phyloP scores from a whole-genome alignment of 2,113 vertebrate genomes.

The Pterocles orientalis region DNA sequence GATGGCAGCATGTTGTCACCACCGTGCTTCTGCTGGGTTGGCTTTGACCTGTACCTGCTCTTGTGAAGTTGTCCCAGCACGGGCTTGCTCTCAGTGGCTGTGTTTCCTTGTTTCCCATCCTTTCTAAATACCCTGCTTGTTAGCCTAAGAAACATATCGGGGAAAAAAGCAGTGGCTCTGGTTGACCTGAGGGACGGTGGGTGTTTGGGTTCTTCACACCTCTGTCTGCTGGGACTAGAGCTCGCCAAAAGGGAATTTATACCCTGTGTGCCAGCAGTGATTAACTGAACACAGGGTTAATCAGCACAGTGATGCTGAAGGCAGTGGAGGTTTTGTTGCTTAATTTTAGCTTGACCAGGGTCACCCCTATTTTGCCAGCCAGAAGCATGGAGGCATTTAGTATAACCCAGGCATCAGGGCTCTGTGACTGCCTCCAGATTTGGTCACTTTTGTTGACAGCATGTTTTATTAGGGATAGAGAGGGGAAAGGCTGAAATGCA shows the following conservation, averaged over 20 bases:
- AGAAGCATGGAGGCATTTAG: background rate
- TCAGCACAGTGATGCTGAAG: background rate
- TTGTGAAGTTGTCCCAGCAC: fast-evolving
- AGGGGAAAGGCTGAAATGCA: background rate
- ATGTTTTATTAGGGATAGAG: background rate
- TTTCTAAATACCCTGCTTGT: background rate
- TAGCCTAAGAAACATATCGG: background rate
- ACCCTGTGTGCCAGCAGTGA: background rate
- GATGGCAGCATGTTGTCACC: background rate
- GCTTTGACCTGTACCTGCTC: background rate
- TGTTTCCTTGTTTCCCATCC: background rate
- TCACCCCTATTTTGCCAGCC: background rate
- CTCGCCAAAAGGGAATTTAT: background rate
- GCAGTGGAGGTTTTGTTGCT: background rate
- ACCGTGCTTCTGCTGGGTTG: fast-evolving
- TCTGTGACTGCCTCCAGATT: background rate
- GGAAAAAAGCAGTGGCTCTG: background rate
- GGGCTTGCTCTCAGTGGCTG: background rate
- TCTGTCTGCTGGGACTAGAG: background rate
- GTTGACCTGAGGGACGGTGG: background rate
- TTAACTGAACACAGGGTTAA: background rate
- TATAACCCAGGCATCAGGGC: background rate
- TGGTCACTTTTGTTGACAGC: background rate
- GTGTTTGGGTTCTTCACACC: background rate
- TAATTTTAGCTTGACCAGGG: background rate